phyloP scores from a whole-genome alignment of 2,113 vertebrate genomes.

The Lasiurus borealis region DNA sequence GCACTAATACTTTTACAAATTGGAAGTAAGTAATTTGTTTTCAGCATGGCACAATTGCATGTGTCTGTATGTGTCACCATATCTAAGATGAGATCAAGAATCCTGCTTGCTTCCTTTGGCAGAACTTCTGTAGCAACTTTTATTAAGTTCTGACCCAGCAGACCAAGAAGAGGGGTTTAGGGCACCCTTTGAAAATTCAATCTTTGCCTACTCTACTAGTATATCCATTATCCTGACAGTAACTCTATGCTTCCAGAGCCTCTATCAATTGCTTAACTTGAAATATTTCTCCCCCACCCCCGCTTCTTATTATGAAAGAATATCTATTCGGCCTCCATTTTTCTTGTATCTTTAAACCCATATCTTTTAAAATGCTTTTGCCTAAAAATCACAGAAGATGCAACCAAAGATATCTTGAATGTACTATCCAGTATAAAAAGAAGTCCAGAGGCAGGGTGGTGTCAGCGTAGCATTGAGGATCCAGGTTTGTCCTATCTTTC shows the following conservation, averaged over 20 bases:
- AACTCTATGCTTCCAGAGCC: background rate
- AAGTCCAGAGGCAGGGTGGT: too few species aligned
- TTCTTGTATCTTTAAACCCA: background rate
- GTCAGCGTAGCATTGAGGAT: fast-evolving
- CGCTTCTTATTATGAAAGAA: background rate
- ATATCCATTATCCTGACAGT: fast-evolving
- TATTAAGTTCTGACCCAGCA: fast-evolving
- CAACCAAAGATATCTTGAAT: too few species aligned
- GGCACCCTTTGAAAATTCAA: fast-evolving
- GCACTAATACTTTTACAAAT: background rate
- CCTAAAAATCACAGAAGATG: background rate
- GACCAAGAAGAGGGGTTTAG: background rate
- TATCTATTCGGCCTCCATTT: background rate
- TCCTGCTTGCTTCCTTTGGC: background rate
- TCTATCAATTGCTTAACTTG: fast-evolving
- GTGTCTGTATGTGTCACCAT: background rate
- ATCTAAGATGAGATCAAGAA: too few species aligned
- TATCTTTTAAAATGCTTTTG: background rate
- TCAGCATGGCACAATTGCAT: background rate
- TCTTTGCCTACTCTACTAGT: too few species aligned
- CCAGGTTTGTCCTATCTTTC: background rate
- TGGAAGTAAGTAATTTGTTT: background rate
- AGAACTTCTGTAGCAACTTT: fast-evolving
- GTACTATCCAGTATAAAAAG: background rate
- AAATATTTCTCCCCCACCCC: background rate